These are phyloP conservation scores for Vanessa atalanta DNA, from an alignment of 1,140 invertebrate species.

Conservation along the genomic window DNA sequence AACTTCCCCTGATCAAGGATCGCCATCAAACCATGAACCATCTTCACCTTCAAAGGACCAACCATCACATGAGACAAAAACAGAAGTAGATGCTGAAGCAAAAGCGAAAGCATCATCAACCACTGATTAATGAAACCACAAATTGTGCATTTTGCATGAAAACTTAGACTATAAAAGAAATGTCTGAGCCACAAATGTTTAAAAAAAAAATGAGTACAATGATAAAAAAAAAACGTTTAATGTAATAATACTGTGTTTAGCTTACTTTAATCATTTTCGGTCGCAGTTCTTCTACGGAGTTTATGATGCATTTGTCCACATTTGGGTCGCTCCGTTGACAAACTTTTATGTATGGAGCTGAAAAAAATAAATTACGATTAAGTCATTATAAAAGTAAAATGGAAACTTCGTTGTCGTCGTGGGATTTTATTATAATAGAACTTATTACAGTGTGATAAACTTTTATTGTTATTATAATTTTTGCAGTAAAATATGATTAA, in stretches of 20 bases:
- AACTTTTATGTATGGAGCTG: slow-evolving; percentile 86
- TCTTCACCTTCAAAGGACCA: no score
- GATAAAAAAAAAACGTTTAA: no score
- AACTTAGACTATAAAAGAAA: background rate
- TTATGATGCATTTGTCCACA: slow-evolving; percentile 84
- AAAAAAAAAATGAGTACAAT: no score
- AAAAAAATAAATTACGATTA: slow-evolving; percentile 40
- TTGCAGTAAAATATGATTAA: background rate
- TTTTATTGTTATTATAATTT: slow-evolving; percentile 9
- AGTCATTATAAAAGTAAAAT: background rate
- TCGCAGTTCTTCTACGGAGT: slow-evolving; percentile 83
- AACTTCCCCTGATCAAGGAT: background rate
- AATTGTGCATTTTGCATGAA: background rate
- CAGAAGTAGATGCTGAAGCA: background rate
- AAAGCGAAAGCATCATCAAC: background rate
- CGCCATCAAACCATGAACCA: background rate
- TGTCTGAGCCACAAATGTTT: no score
- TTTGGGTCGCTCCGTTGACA: slow-evolving; percentile 84
- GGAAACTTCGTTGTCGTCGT: background rate
- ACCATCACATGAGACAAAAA: background rate
- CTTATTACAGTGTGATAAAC: background rate
- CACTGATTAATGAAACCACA: background rate
- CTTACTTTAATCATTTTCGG: slow-evolving; percentile 80
- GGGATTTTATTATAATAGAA: no score
- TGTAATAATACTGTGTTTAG: background rate